Conservation (phyloP, 1,140 invertebrate genomes). For the Psilanteris sp. region DNA sequence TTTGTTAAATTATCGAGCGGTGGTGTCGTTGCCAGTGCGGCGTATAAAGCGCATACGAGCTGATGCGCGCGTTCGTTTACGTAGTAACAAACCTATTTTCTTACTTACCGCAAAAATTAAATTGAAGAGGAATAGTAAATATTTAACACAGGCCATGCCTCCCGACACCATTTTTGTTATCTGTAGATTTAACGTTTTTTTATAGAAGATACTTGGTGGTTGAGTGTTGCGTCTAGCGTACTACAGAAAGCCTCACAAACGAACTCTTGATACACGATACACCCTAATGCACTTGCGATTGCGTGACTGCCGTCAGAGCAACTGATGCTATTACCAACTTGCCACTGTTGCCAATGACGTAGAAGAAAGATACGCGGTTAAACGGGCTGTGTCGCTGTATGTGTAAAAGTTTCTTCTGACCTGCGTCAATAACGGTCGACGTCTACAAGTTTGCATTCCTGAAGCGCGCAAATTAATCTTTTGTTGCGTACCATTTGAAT, state of each 20-base stretch:
- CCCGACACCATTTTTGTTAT: slow-evolving; percentile 84
- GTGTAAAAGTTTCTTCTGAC: too few species aligned
- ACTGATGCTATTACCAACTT: slow-evolving; percentile 32
- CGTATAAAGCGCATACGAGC: slow-evolving; percentile 11
- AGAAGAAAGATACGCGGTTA: too few species aligned
- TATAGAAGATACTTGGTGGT: background rate
- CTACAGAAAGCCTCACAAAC: slow-evolving; percentile 7
- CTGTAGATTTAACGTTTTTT: background rate
- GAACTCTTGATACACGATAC: slow-evolving; percentile 2
- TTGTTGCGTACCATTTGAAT: too few species aligned
- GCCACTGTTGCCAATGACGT: background rate
- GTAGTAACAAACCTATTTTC: slow-evolving; percentile 10
- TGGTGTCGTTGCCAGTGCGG: slow-evolving; percentile 30
- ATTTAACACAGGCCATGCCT: slow-evolving; percentile 89
- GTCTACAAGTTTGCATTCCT: too few species aligned
- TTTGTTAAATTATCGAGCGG: slow-evolving; percentile 40
- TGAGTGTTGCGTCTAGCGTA: slow-evolving; percentile 1
- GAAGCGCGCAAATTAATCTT: too few species aligned
- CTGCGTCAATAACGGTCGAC: too few species aligned
- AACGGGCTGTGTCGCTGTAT: too few species aligned
- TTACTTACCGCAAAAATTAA: slow-evolving; percentile 90
- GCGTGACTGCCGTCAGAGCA: slow-evolving; percentile 32
- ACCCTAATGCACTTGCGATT: slow-evolving; percentile 32
- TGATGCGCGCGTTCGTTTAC: slow-evolving; percentile 24
- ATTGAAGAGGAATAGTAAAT: slow-evolving; percentile 91